phyloP scores from a whole-genome alignment of 2,888 invertebrate species.

The Caenorhabditis drosophilae region DNA sequence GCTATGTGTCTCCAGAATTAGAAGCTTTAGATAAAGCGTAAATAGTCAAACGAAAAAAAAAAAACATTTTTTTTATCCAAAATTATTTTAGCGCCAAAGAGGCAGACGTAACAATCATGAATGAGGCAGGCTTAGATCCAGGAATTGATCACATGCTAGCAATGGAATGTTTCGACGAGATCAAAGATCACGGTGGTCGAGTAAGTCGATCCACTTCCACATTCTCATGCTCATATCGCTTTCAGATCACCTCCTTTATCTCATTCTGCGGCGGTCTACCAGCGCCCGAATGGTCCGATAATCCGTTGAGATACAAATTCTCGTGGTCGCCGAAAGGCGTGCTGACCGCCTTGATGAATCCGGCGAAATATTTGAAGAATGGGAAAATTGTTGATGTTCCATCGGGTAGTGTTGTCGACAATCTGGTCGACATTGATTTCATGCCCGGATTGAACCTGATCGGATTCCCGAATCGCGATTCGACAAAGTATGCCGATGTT shows the following conservation, averaged over 20 bases:
- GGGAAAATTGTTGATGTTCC: constrained; percentile 83
- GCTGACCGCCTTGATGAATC: constrained; percentile 84
- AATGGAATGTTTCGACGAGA: constrained; percentile 92
- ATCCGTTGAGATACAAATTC: constrained; percentile 82
- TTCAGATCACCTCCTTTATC: constrained; percentile 84
- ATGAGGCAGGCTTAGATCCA: constrained; percentile 96
- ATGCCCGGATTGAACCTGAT: constrained; percentile 91
- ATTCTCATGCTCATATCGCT: background rate
- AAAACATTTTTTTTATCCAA: background rate
- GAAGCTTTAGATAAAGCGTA: constrained; percentile 72
- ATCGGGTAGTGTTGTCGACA: constrained; percentile 85
- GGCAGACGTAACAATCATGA: constrained; percentile 89
- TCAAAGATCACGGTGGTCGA: constrained; percentile 82
- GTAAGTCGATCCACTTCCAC: constrained; percentile 56
- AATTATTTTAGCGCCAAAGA: constrained; percentile 78
- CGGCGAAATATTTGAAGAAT: constrained; percentile 84
- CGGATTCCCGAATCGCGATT: constrained; percentile 95
- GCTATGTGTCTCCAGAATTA: constrained; percentile 87
- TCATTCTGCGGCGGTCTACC: constrained; percentile 97
- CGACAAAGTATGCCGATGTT: constrained; percentile 83
- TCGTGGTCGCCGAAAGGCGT: constrained; percentile 97
- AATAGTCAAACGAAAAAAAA: constrained; percentile 8
- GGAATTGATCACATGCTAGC: constrained; percentile 98
- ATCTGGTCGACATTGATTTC: constrained; percentile 82
- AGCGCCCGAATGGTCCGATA: constrained; percentile 92